Evolutionary conservation across 2,797 vertebrate genomes (phyloP).

Genomic region (Fistularia tabacaria): DNA sequence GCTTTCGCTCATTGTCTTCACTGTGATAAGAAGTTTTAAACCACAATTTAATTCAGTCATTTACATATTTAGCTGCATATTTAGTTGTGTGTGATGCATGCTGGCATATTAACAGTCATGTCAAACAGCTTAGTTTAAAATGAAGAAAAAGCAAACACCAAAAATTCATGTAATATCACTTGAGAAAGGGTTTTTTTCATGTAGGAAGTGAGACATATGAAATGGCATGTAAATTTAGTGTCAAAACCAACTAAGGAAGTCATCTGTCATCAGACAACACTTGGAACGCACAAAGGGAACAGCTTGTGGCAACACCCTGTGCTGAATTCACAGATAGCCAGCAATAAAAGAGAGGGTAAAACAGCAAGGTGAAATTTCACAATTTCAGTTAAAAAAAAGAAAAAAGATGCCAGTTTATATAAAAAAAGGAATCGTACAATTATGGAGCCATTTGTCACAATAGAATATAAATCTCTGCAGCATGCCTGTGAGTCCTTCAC

Average conservation of each 20-base stretch:
- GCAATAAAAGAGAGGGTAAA: conserved; percentile 61
- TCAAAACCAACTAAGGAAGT: conserved; percentile 55
- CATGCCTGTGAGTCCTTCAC: conserved; percentile 44
- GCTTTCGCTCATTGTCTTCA: conserved; percentile 32
- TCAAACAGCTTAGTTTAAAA: conserved; percentile 4
- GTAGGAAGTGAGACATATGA: conserved; percentile 45
- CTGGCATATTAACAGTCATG: conserved; percentile 17
- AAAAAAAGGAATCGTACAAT: conserved; percentile 58
- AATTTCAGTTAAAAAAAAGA: conserved; percentile 60
- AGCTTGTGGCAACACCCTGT: conserved; percentile 67
- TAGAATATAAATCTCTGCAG: conserved; percentile 63
- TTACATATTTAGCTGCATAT: conserved; percentile 28
- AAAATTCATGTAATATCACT: conserved; percentile 8
- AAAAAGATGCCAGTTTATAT: conserved; percentile 59
- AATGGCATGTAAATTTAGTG: conserved; percentile 60
- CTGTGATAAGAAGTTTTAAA: conserved; percentile 35
- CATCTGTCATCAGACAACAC: conserved; percentile 63
- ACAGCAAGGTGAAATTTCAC: conserved; percentile 79
- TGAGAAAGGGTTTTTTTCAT: conserved; percentile 37
- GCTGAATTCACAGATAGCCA: conserved; percentile 64
- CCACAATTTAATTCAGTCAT: conserved; percentile 38
- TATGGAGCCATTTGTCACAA: conserved; percentile 61
- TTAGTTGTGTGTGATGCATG: conserved; percentile 25
- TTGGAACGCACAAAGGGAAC: conserved; percentile 62
- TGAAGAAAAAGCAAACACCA: not conserved